Evolutionary conservation across 1,140 invertebrate genomes (phyloP), one percentile per base, ranked within the genome.

Genomic region (Bombus soroeensis): DNA sequence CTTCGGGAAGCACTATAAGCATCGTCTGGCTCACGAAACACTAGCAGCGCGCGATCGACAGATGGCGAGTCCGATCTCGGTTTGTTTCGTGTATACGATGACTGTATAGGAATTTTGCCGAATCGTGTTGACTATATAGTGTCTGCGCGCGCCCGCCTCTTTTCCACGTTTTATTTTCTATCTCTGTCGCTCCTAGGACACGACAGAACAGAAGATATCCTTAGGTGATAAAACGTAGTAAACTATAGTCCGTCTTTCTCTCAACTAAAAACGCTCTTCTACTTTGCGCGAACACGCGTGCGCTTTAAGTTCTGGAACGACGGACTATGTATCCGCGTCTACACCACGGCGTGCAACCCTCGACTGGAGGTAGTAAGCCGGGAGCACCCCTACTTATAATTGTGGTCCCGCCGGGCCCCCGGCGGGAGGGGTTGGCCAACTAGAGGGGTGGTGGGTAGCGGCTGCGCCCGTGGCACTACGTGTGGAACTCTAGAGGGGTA

Each of bases 361-460:
- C 95, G 93, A 95, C 95, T 95, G 95, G 93, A 95, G 93, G 92
- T 94, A 91, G 94, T 90, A 86, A 76, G 86, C 81, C 85, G 82
- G 82, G 57, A 80, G 93, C 93, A 95, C 95, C 94, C 94, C 94
- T 95, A 95, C 94, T 95, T 95, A 95, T 95, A 95, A 95, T 95
- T 93, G 92, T 92, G 93, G 92, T 89, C 85, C 90, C 90, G 83
- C 81, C 86, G 88, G 89, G 86, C 77, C 89, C 85, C 88, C 82
- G 77, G 15, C 64, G 86, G 72, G 85, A 83, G 81, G 89, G 89
- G 90, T 82, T 91, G 85, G 81, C 84, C 81, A 76, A 80, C 83
- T 81, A 83, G 89, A 92, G 89, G 92, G 90, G 88, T 91, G 88
- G 83, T 86, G 90, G 79, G 81, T 81, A 86, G 91, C 90, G 87